Conservation (phyloP, 35 echinoderm and acorn worm species). For the Hemicentrotus pulcherrimus region DNA sequence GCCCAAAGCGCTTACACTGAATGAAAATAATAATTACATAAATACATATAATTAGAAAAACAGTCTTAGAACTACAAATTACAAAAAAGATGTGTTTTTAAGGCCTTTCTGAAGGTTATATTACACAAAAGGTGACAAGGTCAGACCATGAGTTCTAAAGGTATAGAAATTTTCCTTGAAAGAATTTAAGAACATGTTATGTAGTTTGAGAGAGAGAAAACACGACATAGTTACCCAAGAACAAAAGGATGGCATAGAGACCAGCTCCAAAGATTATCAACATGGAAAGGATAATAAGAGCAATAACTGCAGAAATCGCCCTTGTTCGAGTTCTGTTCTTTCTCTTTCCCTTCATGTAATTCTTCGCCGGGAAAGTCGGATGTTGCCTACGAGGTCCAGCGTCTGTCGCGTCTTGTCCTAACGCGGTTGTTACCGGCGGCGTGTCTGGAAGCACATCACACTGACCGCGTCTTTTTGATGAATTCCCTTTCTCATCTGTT, state of each 20-base stretch:
- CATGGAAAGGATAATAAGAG: neutral
- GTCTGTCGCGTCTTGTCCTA: neutral
- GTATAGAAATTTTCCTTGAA: neutral
- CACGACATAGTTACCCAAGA: neutral
- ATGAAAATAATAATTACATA: too few relatives aligned
- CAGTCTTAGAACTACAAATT: too few relatives aligned
- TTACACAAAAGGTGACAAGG: too few relatives aligned
- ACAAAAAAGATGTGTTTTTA: too few relatives aligned
- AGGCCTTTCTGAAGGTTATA: too few relatives aligned
- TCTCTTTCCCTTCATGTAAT: neutral
- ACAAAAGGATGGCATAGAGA: neutral
- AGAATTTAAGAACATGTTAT: neutral
- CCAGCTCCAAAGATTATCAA: slow-evolving; percentile 3
- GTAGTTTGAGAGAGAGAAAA: neutral
- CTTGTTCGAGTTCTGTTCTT: neutral
- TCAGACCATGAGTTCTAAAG: too few relatives aligned
- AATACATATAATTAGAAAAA: too few relatives aligned
- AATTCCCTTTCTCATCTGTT: neutral
- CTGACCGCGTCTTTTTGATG: neutral
- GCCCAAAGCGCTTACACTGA: too few relatives aligned
- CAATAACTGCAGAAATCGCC: neutral
- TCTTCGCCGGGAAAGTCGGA: neutral
- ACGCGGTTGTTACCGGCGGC: neutral
- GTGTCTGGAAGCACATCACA: neutral
- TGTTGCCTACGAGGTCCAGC: neutral